Evolutionary conservation across 2,888 invertebrate species (phyloP), one percentile per base, ranked within the genome.

Genomic region (Megamerina dolium): DNA sequence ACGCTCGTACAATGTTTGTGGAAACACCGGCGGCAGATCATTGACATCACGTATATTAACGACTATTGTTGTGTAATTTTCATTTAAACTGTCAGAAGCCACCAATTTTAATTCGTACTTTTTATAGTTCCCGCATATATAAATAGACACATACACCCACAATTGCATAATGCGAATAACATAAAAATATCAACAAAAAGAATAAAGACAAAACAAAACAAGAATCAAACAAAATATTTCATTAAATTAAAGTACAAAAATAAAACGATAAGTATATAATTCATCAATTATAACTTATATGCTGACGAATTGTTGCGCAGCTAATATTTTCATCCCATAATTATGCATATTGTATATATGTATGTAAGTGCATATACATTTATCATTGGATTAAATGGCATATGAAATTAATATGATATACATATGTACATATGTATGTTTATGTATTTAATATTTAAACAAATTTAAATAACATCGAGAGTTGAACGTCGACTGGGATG

Each of bases 31-130:
- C 41, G 91, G 87, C 62, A 91, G 79, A 74, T 93, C 93, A 75
- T 92, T 92, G 65, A 87, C 85, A 73, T 92, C 90, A 59, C 84
- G 81, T 57, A 90, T 80, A 66, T 83, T 80, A 60, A 92, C 83
- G 61, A 87, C 79, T 56, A 92, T 85, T 48, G 79, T 81, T 57
- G 90, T 90, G 60, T 81, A 81, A 76, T 87, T 88, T 75, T 92
- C 91, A 77, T 88, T 88, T 72, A 87, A 80, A 68, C 89, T 88
- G 75, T 89, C 87, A 53, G 91, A 89, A 49, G 88, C 88, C 68
- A 90, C 88, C 78, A 88, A 79, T 70, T 86, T 85, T 76, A 89
- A 78, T 75, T 87, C 86, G 76, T 88, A 89, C 85, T 88, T 51
- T 49, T 27, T 36, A 27, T 16, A 43, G n/a, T n/a, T n/a, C 34